These are phyloP conservation scores for Heliconius erato DNA, from an alignment of 2,888 invertebrate genomes.

Conservation along the genomic window DNA sequence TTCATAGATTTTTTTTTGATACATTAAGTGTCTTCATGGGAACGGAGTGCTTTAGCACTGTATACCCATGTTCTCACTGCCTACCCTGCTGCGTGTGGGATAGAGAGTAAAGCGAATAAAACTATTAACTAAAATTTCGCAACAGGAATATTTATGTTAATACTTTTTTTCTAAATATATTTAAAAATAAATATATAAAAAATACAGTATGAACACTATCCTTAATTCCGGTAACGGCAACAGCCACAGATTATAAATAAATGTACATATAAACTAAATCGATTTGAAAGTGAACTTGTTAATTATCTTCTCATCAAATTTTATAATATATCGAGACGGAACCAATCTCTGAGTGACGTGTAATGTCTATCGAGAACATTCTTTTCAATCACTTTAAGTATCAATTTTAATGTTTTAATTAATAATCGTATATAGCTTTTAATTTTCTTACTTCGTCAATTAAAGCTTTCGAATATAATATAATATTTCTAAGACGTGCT, in stretches of 20 bases:
- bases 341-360: slow-evolving; percentile 67
- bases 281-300: slow-evolving; percentile 80
- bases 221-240: slow-evolving; percentile 8
- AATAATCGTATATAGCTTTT: slow-evolving; percentile 59
- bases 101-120: too few species aligned
- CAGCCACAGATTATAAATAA: slow-evolving; percentile 22
- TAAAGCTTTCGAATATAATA: slow-evolving; percentile 44
- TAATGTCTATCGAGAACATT: slow-evolving; percentile 57
- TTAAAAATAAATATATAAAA: too few species aligned
- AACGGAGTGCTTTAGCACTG: too few species aligned
- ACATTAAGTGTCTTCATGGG: too few species aligned
- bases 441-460: slow-evolving; percentile 59
- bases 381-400: slow-evolving; percentile 41
- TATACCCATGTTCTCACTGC: too few species aligned
- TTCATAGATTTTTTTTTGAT: too few species aligned
- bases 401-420: slow-evolving; percentile 61
- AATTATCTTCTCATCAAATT: slow-evolving; percentile 77
- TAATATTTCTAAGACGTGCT: slow-evolving; percentile 39
- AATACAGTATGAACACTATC: background rate
- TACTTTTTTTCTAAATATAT: too few species aligned
- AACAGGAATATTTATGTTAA: too few species aligned
- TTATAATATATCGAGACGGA: slow-evolving; percentile 67
- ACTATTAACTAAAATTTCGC: too few species aligned
- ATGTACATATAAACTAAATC: slow-evolving; percentile 63
- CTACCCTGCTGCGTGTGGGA: too few species aligned